These are phyloP conservation scores for Sebastes vulpes DNA, from an alignment of 2,797 vertebrate genomes.

Conservation along the genomic window DNA sequence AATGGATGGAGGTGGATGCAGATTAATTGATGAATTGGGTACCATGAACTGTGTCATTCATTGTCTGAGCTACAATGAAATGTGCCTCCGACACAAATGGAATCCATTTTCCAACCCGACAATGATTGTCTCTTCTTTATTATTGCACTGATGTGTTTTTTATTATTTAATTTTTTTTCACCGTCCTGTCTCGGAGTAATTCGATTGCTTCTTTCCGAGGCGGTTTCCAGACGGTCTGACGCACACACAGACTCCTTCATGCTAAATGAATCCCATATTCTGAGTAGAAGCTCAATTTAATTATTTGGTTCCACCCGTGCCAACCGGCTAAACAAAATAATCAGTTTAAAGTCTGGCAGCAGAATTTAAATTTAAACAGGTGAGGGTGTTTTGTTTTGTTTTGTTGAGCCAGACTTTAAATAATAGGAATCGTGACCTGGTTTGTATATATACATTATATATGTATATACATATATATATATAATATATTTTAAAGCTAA, in stretches of 20 bases:
- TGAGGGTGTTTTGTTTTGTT: not conserved
- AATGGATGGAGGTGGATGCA: slow-evolving; percentile 29
- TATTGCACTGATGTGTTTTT: slow-evolving; percentile 12
- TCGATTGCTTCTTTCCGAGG: not conserved
- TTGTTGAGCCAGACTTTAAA: too few relatives aligned
- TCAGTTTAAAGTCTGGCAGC: not conserved
- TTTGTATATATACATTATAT: too few relatives aligned
- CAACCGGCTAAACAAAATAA: not conserved
- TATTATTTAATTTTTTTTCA: not conserved
- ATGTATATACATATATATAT: too few relatives aligned
- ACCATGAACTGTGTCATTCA: slow-evolving; percentile 44
- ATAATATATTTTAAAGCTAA: too few relatives aligned
- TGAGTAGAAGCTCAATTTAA: not conserved
- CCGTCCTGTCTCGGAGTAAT: not conserved
- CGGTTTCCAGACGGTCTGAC: not conserved
- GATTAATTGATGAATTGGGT: slow-evolving; percentile 47
- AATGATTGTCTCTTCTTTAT: slow-evolving; percentile 38
- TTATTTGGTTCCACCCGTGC: not conserved
- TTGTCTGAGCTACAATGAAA: slow-evolving; percentile 59
- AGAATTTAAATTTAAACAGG: not conserved
- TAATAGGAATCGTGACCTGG: not conserved
- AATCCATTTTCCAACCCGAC: slow-evolving; percentile 43
- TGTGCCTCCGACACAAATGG: slow-evolving; percentile 38
- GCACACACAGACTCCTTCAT: not conserved
- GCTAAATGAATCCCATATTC: not conserved